These are phyloP conservation scores for Cyanoramphus novaezelandiae DNA, from an alignment of 2,113 vertebrate genomes.

Conservation along the genomic window DNA sequence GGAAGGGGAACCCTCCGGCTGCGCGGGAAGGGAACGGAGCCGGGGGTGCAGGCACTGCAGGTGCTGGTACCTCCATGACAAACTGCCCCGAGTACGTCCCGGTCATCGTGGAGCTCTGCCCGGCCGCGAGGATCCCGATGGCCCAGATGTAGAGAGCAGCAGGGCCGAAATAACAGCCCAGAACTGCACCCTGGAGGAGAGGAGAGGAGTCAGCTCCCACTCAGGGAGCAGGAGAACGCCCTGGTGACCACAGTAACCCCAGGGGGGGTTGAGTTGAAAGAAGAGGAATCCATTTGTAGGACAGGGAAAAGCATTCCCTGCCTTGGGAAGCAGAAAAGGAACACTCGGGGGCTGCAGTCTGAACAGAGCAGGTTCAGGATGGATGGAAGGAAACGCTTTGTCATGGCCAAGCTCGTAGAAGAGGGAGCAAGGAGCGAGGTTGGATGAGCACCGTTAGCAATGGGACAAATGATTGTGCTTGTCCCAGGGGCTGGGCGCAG, in stretches of 20 bases:
- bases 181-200: conserved; percentile 81
- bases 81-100: conserved; percentile 98
- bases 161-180: conserved; percentile 93
- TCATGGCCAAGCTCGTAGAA: neutral
- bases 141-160: conserved; percentile 96
- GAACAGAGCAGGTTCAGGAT: neutral
- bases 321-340: fast-evolving
- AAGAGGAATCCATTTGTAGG: neutral
- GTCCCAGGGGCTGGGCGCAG: too few relatives aligned
- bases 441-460: fast-evolving
- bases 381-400: neutral
- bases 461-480: neutral
- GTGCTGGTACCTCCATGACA: conserved; percentile 87
- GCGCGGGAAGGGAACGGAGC: neutral
- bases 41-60: neutral
- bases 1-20: neutral
- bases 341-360: fast-evolving
- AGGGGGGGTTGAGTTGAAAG: fast-evolving
- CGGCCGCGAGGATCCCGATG: conserved; percentile 92
- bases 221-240: neutral
- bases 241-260: fast-evolving
- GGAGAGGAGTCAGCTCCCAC: neutral
- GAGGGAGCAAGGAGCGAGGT: neutral
- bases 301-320: neutral
- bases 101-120: conserved; percentile 98